These are phyloP conservation scores for Manduca sexta DNA, from an alignment of 1,140 invertebrate species.

Conservation along the genomic window DNA sequence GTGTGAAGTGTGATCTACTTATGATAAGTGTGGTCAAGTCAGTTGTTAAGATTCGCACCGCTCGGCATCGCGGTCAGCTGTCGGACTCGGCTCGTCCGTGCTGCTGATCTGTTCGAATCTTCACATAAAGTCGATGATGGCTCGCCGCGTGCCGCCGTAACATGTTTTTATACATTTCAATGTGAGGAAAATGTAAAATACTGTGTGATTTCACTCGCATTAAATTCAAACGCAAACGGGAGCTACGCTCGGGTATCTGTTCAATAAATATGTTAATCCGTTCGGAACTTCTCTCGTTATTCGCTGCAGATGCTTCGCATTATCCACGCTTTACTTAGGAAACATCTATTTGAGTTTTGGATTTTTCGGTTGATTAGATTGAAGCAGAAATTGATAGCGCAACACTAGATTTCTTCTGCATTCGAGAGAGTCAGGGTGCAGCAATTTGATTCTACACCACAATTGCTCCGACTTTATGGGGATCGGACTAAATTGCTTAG, in stretches of 20 bases:
- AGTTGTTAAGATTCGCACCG: constrained; percentile 33
- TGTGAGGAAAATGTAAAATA: constrained; percentile 19
- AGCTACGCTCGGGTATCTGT: constrained; percentile 1
- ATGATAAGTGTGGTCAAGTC: not conserved
- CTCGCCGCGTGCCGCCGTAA: constrained; percentile 28
- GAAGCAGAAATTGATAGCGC: too few species aligned
- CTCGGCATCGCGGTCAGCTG: constrained; percentile 42
- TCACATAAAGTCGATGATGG: constrained; percentile 33
- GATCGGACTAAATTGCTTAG: too few species aligned
- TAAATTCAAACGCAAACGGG: constrained; percentile 12
- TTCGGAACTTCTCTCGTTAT: not conserved
- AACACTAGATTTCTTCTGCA: too few species aligned
- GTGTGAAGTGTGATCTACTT: not conserved
- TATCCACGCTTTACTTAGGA: too few species aligned
- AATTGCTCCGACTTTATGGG: too few species aligned
- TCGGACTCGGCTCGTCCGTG: constrained; percentile 11
- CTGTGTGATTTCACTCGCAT: constrained; percentile 19
- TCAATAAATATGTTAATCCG: constrained; percentile 7
- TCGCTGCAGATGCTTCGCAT: not conserved
- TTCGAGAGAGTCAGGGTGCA: too few species aligned
- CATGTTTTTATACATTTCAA: constrained; percentile 35
- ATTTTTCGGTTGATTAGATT: too few species aligned
- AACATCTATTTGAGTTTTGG: too few species aligned
- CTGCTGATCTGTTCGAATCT: constrained; percentile 18
- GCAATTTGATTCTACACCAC: too few species aligned